Evolutionary conservation across 2,797 vertebrate species (phyloP).

Genomic region (Thaleichthys pacificus): DNA sequence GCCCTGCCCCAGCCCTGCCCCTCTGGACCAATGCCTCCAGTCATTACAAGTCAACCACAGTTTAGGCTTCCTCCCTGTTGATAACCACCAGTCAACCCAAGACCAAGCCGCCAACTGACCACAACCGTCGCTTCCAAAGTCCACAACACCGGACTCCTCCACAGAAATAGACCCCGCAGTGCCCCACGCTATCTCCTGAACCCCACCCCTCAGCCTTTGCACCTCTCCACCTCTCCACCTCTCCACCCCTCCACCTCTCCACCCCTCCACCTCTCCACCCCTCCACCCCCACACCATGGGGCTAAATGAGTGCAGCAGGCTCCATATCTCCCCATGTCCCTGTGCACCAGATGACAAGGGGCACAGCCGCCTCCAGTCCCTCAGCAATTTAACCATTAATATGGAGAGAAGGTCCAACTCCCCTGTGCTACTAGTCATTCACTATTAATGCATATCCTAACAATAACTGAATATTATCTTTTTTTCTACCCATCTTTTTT

Average conservation of each 20-base stretch:
- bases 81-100: slow-evolving; percentile 17
- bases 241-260: slow-evolving; percentile 15
- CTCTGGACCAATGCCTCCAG: slow-evolving; percentile 26
- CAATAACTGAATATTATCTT: slow-evolving; percentile 68
- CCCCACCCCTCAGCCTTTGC: not conserved
- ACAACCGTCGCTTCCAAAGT: slow-evolving; percentile 5
- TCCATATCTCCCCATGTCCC: slow-evolving; percentile 5
- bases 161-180: slow-evolving; percentile 15
- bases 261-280: not conserved
- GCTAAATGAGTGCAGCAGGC: slow-evolving; percentile 17
- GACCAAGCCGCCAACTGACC: slow-evolving; percentile 3
- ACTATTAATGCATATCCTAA: slow-evolving; percentile 68
- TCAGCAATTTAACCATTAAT: slow-evolving; percentile 65
- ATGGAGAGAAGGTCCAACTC: slow-evolving; percentile 65
- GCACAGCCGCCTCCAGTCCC: slow-evolving; percentile 52
- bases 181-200: slow-evolving; percentile 30
- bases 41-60: slow-evolving; percentile 44
- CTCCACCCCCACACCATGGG: slow-evolving; percentile 35
- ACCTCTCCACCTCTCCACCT: not conserved
- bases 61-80: slow-evolving; percentile 15
- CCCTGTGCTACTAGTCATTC: slow-evolving; percentile 64
- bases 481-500: slow-evolving; percentile 46
- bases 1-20: slow-evolving; percentile 39
- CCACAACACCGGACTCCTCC: not conserved
- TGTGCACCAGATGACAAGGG: slow-evolving; percentile 31